Conservation (phyloP, 2,797 vertebrate species). For the Petrocephalus schoutedeni region DNA sequence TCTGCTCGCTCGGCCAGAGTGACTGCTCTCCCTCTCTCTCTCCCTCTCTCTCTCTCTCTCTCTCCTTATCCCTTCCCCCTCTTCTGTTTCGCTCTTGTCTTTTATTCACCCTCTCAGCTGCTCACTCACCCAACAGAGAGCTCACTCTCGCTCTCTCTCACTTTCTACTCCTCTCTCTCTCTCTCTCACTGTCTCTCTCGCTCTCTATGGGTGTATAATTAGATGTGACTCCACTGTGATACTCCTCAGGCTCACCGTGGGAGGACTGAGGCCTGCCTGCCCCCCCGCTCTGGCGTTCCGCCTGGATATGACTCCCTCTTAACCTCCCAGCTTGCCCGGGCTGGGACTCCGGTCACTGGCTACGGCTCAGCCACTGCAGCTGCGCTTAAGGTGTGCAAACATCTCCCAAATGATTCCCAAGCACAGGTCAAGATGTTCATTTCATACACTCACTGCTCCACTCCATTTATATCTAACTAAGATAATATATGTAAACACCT, state of each 20-base stretch:
- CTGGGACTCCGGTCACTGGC: conserved; percentile 54
- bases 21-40: conserved; percentile 15
- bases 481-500: not conserved
- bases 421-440: conserved; percentile 16
- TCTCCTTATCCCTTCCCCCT: not conserved
- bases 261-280: conserved; percentile 53
- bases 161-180: not conserved
- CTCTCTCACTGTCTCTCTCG: conserved; percentile 9
- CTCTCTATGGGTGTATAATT: conserved; percentile 68
- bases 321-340: conserved; percentile 69
- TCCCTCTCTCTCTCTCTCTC: conserved; percentile 4
- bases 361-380: conserved; percentile 51
- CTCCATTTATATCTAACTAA: not conserved
- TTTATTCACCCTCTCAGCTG: not conserved
- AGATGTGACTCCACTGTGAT: conserved; percentile 67
- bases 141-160: conserved; percentile 11
- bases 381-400: conserved; percentile 42
- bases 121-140: not conserved
- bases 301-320: conserved; percentile 67
- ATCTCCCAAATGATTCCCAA: conserved; percentile 46
- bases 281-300: conserved; percentile 55
- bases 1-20: conserved; percentile 1
- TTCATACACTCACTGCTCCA: not conserved
- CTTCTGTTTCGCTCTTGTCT: not conserved
- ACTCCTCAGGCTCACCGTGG: conserved; percentile 70